phyloP scores from a whole-genome alignment of 2,888 invertebrate species.

The Arenicola marina region DNA sequence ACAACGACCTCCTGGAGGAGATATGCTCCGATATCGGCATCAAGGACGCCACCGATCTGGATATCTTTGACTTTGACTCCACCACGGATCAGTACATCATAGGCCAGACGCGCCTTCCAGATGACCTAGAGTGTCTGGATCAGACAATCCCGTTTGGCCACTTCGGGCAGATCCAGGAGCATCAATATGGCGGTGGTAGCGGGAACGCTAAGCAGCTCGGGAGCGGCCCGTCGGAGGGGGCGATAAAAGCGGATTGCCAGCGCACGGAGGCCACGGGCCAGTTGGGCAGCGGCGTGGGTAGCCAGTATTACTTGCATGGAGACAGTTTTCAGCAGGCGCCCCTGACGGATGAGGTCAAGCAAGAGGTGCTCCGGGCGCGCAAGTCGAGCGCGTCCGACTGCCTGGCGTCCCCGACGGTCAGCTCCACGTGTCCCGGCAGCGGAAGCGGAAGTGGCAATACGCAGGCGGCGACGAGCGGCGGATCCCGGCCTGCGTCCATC shows the following conservation, averaged over 20 bases:
- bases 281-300: background rate
- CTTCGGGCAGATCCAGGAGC: background rate
- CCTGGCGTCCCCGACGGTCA: constrained; percentile 9
- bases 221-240: background rate
- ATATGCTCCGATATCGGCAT: constrained; percentile 60
- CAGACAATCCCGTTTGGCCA: constrained; percentile 29
- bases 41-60: constrained; percentile 59
- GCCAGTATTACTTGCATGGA: too few relatives aligned
- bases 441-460: background rate
- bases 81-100: background rate
- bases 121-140: constrained; percentile 20
- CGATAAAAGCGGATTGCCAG: background rate
- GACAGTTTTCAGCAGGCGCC: background rate
- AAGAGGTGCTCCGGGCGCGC: background rate
- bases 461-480: constrained; percentile 3
- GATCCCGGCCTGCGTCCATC: constrained; percentile 4
- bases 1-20: constrained; percentile 46
- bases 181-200: too few relatives aligned
- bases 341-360: background rate
- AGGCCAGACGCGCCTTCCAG: constrained; percentile 1
- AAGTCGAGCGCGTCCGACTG: background rate
- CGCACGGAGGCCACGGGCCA: too few relatives aligned
- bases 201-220: too few relatives aligned
- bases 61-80: constrained; percentile 51
- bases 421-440: constrained; percentile 1